Evolutionary conservation across 2,797 vertebrate genomes (phyloP).

Genomic region (Ispidina lecontei): DNA sequence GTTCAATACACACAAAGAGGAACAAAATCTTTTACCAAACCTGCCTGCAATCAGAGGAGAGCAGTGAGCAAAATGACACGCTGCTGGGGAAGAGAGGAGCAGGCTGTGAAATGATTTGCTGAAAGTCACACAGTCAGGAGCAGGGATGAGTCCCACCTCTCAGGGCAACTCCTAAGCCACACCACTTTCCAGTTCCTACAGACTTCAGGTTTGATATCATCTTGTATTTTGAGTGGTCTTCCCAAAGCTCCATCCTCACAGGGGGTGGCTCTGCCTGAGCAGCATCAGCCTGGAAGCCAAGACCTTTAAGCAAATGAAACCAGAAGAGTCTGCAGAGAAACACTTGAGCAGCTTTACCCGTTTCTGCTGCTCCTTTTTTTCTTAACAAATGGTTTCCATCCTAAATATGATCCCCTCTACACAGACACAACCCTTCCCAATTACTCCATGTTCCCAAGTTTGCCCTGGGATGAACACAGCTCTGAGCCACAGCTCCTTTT

Average conservation of each 20-base stretch:
- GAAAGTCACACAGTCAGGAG: conserved; percentile 1
- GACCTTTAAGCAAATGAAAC: not conserved
- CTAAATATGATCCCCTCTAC: conserved; percentile 24
- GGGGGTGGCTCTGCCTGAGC: not conserved
- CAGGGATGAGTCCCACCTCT: not conserved
- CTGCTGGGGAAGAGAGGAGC: conserved; percentile 13
- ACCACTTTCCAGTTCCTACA: not conserved
- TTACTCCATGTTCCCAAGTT: not conserved
- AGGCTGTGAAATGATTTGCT: not conserved
- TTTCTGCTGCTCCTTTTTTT: conserved; percentile 24
- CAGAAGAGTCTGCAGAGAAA: not conserved
- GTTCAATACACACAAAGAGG: conserved; percentile 31
- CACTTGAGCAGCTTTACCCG: not conserved
- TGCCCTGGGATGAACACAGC: not conserved
- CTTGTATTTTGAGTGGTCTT: not conserved
- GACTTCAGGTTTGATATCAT: not conserved
- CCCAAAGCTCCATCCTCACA: not conserved
- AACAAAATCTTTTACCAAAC: conserved; percentile 39
- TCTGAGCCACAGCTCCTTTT: not conserved
- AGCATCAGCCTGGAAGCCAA: not conserved
- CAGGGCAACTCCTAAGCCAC: not conserved
- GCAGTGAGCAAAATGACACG: conserved; percentile 5
- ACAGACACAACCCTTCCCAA: not conserved
- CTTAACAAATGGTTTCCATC: conserved; percentile 59
- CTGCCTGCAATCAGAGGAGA: conserved; percentile 36